Evolutionary conservation across 2,113 vertebrate genomes (phyloP).

Genomic region (Gymnorhina tibicen): DNA sequence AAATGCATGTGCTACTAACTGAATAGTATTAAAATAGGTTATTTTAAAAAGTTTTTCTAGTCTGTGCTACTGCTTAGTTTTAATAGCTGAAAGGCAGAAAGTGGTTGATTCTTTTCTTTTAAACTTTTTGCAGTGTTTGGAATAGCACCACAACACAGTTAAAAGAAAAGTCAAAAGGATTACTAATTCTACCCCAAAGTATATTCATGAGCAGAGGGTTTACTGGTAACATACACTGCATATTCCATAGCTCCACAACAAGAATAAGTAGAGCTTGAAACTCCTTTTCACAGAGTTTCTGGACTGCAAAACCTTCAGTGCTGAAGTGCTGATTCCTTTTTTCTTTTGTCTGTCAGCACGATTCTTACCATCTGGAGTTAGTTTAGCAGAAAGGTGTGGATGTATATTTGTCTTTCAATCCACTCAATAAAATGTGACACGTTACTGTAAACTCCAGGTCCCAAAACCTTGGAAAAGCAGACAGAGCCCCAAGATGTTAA

Average conservation of each 20-base stretch:
- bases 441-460: slow-evolving; percentile 91
- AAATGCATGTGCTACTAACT: background rate
- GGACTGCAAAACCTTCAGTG: background rate
- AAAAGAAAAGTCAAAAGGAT: slow-evolving; percentile 4
- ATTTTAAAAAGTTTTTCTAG: background rate
- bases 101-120: background rate
- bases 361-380: slow-evolving; percentile 22
- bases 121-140: slow-evolving; percentile 19
- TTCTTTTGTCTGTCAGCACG: background rate
- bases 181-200: background rate
- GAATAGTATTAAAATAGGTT: background rate
- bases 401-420: slow-evolving; percentile 91
- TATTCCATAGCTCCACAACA: background rate
- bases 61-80: slow-evolving; percentile 5
- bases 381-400: slow-evolving; percentile 82
- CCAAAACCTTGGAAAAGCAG: slow-evolving; percentile 89
- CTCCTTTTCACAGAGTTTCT: background rate
- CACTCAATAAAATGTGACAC: slow-evolving; percentile 89
- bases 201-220: background rate
- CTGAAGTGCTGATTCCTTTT: background rate
- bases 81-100: slow-evolving; percentile 35
- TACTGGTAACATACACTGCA: background rate
- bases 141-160: slow-evolving; percentile 35
- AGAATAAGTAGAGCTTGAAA: background rate
- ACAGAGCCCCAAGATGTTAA: slow-evolving; percentile 92